Evolutionary conservation across 2,113 vertebrate species (phyloP).

Genomic region (Pterocles orientalis): DNA sequence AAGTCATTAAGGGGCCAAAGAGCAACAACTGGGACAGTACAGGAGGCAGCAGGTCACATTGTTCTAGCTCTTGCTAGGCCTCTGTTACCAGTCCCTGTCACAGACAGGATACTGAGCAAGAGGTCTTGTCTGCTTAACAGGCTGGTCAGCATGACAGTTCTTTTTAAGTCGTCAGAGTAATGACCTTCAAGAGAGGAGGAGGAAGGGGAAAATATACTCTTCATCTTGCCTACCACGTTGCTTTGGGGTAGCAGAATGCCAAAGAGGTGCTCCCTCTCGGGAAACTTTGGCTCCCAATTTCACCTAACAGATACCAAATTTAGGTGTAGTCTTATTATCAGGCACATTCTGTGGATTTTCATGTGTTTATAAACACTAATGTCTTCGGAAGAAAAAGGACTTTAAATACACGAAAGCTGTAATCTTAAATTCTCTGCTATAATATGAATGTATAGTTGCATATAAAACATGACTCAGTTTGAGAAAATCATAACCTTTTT

Average conservation of each 20-base stretch:
- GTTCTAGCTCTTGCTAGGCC: not conserved
- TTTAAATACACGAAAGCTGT: not conserved
- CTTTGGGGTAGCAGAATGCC: not conserved
- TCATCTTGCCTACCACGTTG: not conserved
- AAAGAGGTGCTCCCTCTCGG: not conserved
- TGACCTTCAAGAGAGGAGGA: not conserved
- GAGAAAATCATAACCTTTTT: not conserved
- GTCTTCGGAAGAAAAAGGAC: not conserved
- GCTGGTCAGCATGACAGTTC: not conserved
- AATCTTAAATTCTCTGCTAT: not conserved
- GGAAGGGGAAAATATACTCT: not conserved
- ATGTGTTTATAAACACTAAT: not conserved
- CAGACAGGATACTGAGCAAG: not conserved
- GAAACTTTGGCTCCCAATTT: not conserved
- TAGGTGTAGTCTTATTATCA: not conserved
- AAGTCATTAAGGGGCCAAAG: not conserved
- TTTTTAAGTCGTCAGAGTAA: not conserved
- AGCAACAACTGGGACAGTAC: not conserved
- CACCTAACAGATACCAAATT: accelerated
- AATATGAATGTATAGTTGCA: not conserved
- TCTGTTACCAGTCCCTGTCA: not conserved
- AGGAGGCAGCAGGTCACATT: not conserved
- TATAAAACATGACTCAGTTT: not conserved
- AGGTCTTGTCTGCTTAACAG: not conserved
- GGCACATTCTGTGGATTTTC: not conserved